Base-by-base conservation (phyloP, 2,888 invertebrate genomes). In the Lasioglossum morio region DNA sequence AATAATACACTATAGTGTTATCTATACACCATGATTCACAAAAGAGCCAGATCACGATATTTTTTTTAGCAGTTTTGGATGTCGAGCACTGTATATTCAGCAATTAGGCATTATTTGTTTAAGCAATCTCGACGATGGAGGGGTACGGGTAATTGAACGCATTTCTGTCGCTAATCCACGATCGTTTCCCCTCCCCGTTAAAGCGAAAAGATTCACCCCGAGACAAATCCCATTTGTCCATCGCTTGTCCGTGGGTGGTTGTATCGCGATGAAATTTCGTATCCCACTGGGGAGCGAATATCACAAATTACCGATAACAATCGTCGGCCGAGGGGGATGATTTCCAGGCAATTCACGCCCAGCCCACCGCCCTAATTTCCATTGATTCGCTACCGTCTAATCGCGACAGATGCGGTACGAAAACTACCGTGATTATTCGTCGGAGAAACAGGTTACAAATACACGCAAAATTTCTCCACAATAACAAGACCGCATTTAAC, bases 301-400 rank as follows among this genome's bases (percentile, higher is more conserved):
- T 89, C 85, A 69, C 89, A 91, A 92, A 92, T 92, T 92, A 87
- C 72, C 91, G 92, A 92, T 92, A 91, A 90, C 90, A 88, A 92
- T 91, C 91, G 79, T 40, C n/a, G 66, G 77, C 57, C 87, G 30
- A 75, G 88, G 88, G 88, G 66, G 83, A 79, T 84, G 77, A 87
- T 90, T 90, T 73, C 83, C 63, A 84, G 48, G 81, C 85, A 86
- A 90, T 90, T 84, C 84, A 63, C 73, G 69, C 77, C 75, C 72
- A 80, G 82, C 77, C 89, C 90, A 82, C 80, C 88, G 82, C 78
- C 85, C 89, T 90, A 88, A 92, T 93, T 93, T 91, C 90, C 91
- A 91, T 91, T 91, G 91, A 91, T 92, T 92, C 88, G 87, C 81
- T 79, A 83, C 85, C 82, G 82, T 82, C 82, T 78, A 84, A 88